Base-by-base conservation (phyloP, 2,797 vertebrate genomes). In the Rhinella marina region DNA sequence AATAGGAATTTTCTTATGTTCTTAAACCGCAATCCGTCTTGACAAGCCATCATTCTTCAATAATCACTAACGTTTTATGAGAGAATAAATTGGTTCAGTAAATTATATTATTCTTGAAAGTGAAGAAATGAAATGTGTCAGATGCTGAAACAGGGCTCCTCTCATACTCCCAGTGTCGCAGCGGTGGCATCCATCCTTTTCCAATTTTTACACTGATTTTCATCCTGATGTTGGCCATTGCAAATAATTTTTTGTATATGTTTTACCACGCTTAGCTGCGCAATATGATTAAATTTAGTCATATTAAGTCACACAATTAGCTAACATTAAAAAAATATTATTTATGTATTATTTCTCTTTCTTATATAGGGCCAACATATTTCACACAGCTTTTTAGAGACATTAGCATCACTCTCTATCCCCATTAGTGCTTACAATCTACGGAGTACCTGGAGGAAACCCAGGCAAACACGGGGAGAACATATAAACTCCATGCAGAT, bases 31-130 rank as follows among this genome's bases (percentile, higher is more conserved):
- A 70, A 32, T 84, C 52, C 21, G 81, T 83, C 88, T 72, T 80
- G 85, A 81, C 73, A 84, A 83, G 85, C 88, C 41, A 84, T 89
- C 88, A 81, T 87, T 87, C 88, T 84, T 89, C 88, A 86, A 83
- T 89, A 89, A 89, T 89, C 88, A 86, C 85, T 89, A 89, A 84
- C 81, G 77, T 84, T 87, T 86, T 89, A 79, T 86, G 85, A 86
- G 62, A 86, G 85, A 86, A 89, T 86, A 89, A 86, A 89, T 89
- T 83, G 88, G 62, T 76, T 87, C 85, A 83, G 88, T 87, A 86
- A 89, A 89, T 89, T 89, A 86, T 89, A 89, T 89, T 86, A 89
- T 89, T 89, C 88, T 80, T 84, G 81, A 89, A 84, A 87, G 62
- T 80, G 81, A 64, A 80, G 81, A 86, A 80, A 86, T 89, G 85